Evolutionary conservation across 2,888 invertebrate species (phyloP), one percentile per base, ranked within the genome.

Genomic region (Reticulitermes lucifugus): DNA sequence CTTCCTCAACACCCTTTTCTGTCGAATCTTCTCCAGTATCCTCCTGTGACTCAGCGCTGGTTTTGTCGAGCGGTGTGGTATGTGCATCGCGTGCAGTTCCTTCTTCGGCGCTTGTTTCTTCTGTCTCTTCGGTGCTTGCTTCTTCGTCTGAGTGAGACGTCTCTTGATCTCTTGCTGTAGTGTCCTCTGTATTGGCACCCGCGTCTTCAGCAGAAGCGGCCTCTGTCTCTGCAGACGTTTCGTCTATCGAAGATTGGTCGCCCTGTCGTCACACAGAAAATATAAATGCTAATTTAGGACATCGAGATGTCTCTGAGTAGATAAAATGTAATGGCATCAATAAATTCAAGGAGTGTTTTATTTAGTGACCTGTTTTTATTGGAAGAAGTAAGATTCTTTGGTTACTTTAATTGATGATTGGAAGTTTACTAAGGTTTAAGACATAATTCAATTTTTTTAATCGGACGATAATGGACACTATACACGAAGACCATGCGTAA

Each of bases 81-180:
- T 41, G 35, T 43, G 86, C 87, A 21, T 60, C 60, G 75, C 85
- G 87, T 46, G 82, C 81, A 6, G 83, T 86, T 80, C 86, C 87
- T 82, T 88, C 88, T 29, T 35, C 35, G 35, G 41, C 79, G 79
- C 41, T 73, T 29, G 35, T 35, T 35, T 35, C 35, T 35, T 35
- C 35, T 35, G 35, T 35, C 35, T 35, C 35, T 35, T 35, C 35
- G 35, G 35, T 35, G 55, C 79, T 79, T 79, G 79, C 18, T 73
- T 41, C 35, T 73, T n/a, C 77, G 22, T 46, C 77, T n/a, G 46
- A 46, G 77, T 5, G 46, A 46, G 51, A 9, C 7, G 77, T 18
- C 46, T 43, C 55, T 71, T 43, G 10, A 12, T 70, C 84, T 29
- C 55, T 60, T n/a, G 73, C 84, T 60, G 60, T 60, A 35, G 55